Evolutionary conservation across 92 coral and sea anemone species (phyloP), one percentile per base, ranked within the genome.

Genomic region (Heteractis magnifica): DNA sequence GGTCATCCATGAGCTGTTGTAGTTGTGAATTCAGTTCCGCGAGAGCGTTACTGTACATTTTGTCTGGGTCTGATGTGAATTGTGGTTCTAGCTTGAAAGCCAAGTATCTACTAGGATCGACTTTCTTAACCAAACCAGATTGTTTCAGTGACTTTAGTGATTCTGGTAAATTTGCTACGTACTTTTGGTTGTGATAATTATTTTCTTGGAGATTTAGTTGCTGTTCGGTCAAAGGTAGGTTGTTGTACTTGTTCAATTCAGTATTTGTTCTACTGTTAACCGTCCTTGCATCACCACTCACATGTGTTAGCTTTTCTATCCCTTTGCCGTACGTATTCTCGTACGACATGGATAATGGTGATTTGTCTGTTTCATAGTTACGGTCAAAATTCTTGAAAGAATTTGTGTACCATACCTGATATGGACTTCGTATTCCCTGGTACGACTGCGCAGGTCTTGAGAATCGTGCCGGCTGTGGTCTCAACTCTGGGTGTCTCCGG

Each of bases 71-170:
- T n/a, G 82, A 60, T n/a, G 56, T 84, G 48, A 6, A n/a, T 65
- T 11, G 82, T 10, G 88, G 83, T 68, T 79, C 78, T 14, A 85
- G 83, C 56, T 59, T 85, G 81, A 85, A 85, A 16, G 88, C 88
- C 55, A 77, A n/a, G 77, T 85, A 85, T 41, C 78, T 18, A 49
- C 81, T 85, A 4, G 82, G 83, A 52, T 85, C 71, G 8, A 84
- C 65, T 16, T 77, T 85, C 77, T 49, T 85, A 73, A 53, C 56
- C 49, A 80, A 18, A 13, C 74, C 83, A 16, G 83, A 49, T 20
- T 56, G 81, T 21, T 71, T 49, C 14, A 44, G 85, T 6, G 51
- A 48, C 34, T 71, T 21, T 23, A 77, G 76, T 49, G 49, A 73
- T 52, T 62, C 77, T 62, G 49, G 55, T 60, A 60, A 65, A 79